Conservation (phyloP, 2,888 invertebrate species). For the Trichopria drosophilae region DNA sequence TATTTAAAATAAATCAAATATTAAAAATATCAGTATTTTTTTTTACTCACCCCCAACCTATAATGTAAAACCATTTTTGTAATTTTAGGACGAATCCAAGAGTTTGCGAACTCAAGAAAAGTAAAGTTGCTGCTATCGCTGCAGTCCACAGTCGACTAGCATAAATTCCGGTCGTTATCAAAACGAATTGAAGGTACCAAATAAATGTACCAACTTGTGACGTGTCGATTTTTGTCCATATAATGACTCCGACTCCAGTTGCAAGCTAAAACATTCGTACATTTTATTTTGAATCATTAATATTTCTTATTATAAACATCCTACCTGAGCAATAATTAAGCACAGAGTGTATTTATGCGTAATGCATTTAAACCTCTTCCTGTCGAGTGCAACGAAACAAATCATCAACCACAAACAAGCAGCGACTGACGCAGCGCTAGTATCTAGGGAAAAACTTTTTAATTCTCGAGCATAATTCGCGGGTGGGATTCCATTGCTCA, state of each 20-base stretch:
- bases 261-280: constrained; percentile 38
- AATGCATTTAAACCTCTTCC: constrained; percentile 75
- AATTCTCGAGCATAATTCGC: constrained; percentile 76
- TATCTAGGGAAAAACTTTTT: constrained; percentile 78
- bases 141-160: constrained; percentile 85
- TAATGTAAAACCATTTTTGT: constrained; percentile 68
- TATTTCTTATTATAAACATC: background rate
- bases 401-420: constrained; percentile 79
- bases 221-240: constrained; percentile 50
- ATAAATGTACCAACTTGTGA: constrained; percentile 38
- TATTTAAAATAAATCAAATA: constrained; percentile 8
- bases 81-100: constrained; percentile 79
- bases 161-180: constrained; percentile 78
- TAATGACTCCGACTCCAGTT: constrained; percentile 49
- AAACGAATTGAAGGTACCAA: constrained; percentile 69
- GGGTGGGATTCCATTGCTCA: constrained; percentile 61
- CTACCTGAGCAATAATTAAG: constrained; percentile 79
- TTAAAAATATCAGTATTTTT: constrained; percentile 4
- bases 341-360: constrained; percentile 83
- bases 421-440: constrained; percentile 77
- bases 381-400: constrained; percentile 66
- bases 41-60: constrained; percentile 64
- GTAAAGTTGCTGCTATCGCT: constrained; percentile 76
- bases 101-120: constrained; percentile 81
- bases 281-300: background rate